Evolutionary conservation across 2,888 invertebrate genomes (phyloP).

Genomic region (Alcis repandata): DNA sequence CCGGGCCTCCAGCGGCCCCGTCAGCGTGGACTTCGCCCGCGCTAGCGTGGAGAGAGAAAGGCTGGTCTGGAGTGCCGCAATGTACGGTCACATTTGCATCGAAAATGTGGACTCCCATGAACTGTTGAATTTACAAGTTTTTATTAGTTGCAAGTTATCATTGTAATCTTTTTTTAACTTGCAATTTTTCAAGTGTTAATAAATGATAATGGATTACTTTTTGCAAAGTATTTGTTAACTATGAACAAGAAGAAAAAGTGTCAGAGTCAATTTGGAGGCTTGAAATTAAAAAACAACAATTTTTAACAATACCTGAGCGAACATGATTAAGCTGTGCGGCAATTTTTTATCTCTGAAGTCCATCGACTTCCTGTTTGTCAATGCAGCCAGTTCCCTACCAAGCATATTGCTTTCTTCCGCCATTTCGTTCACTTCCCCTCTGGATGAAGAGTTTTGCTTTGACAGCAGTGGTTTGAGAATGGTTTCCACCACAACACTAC

Average conservation of each 20-base stretch:
- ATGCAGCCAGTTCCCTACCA: conserved; percentile 54
- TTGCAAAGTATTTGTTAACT: too few species aligned
- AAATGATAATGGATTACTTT: too few species aligned
- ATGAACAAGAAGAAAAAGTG: too few species aligned
- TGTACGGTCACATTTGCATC: conserved; percentile 87
- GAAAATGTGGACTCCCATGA: conserved; percentile 94
- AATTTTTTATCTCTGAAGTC: conserved; percentile 92
- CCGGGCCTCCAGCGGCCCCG: conserved; percentile 90
- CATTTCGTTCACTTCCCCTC: conserved; percentile 54
- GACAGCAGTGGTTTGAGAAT: conserved; percentile 81
- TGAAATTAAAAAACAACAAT: background rate
- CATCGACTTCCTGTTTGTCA: conserved; percentile 68
- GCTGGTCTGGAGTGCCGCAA: conserved; percentile 83
- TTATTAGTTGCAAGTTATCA: background rate
- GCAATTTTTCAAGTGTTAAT: too few species aligned
- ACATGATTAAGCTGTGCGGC: conserved; percentile 92
- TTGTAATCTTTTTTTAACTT: too few species aligned
- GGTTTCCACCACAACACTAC: conserved; percentile 77
- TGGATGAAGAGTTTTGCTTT: conserved; percentile 74
- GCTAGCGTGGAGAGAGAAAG: conserved; percentile 90
- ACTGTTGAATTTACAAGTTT: conserved; percentile 78
- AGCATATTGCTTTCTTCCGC: conserved; percentile 49
- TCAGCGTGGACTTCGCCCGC: conserved; percentile 91
- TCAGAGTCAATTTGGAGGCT: too few species aligned
- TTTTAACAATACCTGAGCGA: conserved; percentile 89